Evolutionary conservation across 2,888 invertebrate genomes (phyloP).

Genomic region (Nomada ruficornis): DNA sequence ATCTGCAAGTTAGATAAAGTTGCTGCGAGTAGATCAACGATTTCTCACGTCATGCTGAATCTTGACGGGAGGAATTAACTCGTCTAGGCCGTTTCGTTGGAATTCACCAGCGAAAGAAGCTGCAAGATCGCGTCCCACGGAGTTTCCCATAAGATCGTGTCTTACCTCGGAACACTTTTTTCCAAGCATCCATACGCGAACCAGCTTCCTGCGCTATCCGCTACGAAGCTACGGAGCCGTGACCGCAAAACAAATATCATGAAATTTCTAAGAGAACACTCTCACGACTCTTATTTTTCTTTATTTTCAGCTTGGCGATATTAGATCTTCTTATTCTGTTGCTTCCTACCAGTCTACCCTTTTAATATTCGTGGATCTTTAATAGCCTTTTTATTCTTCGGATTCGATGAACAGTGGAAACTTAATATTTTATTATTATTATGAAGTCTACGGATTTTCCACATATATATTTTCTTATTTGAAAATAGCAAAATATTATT

Average conservation of each 20-base stretch:
- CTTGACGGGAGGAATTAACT: slow-evolving; percentile 53
- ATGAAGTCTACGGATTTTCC: too few relatives aligned
- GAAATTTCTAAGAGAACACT: slow-evolving; percentile 56
- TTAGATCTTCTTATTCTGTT: slow-evolving; percentile 36
- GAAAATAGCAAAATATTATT: too few relatives aligned
- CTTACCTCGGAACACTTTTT: slow-evolving; percentile 63
- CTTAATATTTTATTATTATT: neutral
- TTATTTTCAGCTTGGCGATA: slow-evolving; percentile 36
- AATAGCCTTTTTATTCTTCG: slow-evolving; percentile 18
- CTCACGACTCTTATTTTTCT: slow-evolving; percentile 49
- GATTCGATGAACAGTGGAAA: neutral
- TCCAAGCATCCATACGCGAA: slow-evolving; percentile 31
- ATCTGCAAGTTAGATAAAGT: slow-evolving; percentile 1
- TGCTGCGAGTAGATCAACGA: slow-evolving; percentile 29
- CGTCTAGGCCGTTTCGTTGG: slow-evolving; percentile 36
- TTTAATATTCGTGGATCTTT: neutral
- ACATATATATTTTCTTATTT: too few relatives aligned
- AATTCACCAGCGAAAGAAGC: slow-evolving; percentile 43
- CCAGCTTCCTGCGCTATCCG: slow-evolving; percentile 50
- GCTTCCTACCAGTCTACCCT: neutral
- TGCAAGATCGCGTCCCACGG: slow-evolving; percentile 37
- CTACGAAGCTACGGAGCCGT: slow-evolving; percentile 47
- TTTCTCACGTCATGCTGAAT: slow-evolving; percentile 47
- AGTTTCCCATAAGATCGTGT: slow-evolving; percentile 62
- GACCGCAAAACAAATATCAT: slow-evolving; percentile 72